Evolutionary conservation across 2,113 vertebrate genomes (phyloP).

Genomic region (Trinectes maculatus): DNA sequence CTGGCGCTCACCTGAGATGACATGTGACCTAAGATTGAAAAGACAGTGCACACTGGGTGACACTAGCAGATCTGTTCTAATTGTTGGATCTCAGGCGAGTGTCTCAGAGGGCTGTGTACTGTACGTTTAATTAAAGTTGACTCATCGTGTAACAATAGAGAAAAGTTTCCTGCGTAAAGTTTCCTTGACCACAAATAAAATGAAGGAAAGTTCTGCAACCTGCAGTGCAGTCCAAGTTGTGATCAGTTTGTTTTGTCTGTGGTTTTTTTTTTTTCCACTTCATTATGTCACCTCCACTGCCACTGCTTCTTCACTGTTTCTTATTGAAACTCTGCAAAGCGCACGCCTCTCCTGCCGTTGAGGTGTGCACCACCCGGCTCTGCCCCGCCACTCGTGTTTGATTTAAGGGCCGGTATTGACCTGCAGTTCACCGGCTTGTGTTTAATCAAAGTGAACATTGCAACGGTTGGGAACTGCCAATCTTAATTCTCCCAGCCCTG

Average conservation of each 20-base stretch:
- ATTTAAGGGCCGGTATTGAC: constrained; percentile 64
- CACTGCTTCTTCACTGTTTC: too few relatives aligned
- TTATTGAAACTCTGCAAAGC: constrained; percentile 36
- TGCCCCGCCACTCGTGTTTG: constrained; percentile 26
- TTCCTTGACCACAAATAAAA: constrained; percentile 13
- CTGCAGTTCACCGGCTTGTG: constrained; percentile 54
- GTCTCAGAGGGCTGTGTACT: not conserved
- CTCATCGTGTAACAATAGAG: too few relatives aligned
- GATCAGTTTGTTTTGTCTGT: constrained; percentile 36
- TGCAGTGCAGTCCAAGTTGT: constrained; percentile 27
- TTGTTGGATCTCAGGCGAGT: too few relatives aligned
- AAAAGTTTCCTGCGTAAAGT: not conserved
- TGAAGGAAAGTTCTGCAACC: constrained; percentile 5
- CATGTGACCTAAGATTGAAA: too few relatives aligned
- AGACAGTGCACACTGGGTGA: too few relatives aligned
- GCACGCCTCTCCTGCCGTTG: not conserved
- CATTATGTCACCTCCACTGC: constrained; percentile 38
- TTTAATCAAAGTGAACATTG: constrained; percentile 70
- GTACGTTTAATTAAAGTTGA: not conserved
- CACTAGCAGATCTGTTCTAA: too few relatives aligned
- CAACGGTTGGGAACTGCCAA: constrained; percentile 47
- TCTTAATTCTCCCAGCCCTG: constrained; percentile 57
- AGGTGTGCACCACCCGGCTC: constrained; percentile 30
- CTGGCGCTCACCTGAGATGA: too few relatives aligned
- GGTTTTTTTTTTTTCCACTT: too few relatives aligned